Conservation (phyloP, 2,113 vertebrate species). For the Sebastes fasciatus region DNA sequence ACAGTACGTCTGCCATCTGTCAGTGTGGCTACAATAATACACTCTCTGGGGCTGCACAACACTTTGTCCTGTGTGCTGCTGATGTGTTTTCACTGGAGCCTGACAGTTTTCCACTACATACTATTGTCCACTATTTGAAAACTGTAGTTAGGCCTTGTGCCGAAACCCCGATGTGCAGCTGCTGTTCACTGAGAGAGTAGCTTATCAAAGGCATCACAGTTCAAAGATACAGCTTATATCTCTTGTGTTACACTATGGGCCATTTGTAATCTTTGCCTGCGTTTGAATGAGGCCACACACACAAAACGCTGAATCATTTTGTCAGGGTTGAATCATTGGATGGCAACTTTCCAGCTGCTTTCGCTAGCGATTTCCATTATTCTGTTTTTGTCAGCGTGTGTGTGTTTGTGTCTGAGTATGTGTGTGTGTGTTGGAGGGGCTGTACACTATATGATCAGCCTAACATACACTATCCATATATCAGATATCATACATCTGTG, state of each 20-base stretch:
- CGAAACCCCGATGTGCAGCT: slow-evolving; percentile 25
- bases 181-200: slow-evolving; percentile 21
- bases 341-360: slow-evolving; percentile 70
- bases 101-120: slow-evolving; percentile 59
- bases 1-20: slow-evolving; percentile 67
- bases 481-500: not conserved
- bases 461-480: not conserved
- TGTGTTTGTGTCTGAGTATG: not conserved
- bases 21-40: slow-evolving; percentile 56
- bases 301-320: slow-evolving; percentile 79
- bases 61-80: slow-evolving; percentile 37
- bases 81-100: slow-evolving; percentile 60
- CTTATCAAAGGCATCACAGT: slow-evolving; percentile 21
- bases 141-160: not conserved
- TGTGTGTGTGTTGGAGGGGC: not conserved
- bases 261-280: slow-evolving; percentile 22
- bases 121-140: slow-evolving; percentile 41
- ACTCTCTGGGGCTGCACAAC: slow-evolving; percentile 38
- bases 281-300: slow-evolving; percentile 63
- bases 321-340: slow-evolving; percentile 62
- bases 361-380: slow-evolving; percentile 44
- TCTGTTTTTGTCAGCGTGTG: slow-evolving; percentile 9
- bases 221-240: slow-evolving; percentile 13
- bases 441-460: slow-evolving; percentile 1
- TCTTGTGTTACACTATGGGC: not conserved